phyloP scores from a whole-genome alignment of 2,797 vertebrate species.

The Staurois parvus region DNA sequence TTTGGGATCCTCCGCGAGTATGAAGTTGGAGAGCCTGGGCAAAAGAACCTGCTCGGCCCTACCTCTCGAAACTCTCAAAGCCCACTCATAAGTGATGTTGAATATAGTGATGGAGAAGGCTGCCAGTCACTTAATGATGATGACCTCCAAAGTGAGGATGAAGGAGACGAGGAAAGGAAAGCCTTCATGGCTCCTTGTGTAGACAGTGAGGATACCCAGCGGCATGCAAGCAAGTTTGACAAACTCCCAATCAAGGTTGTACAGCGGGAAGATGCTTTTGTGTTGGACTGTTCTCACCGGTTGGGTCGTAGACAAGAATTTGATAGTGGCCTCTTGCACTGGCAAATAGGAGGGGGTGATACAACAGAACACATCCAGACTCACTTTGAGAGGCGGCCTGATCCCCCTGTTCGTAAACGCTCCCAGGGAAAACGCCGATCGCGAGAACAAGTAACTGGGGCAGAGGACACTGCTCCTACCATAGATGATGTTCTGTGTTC shows the following conservation, averaged over 20 bases:
- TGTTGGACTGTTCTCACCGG: slow-evolving; percentile 86
- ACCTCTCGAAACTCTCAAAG: slow-evolving; percentile 83
- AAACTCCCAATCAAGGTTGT: slow-evolving; percentile 94
- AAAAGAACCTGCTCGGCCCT: slow-evolving; percentile 92
- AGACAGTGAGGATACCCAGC: slow-evolving; percentile 82
- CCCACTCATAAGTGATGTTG: slow-evolving; percentile 77
- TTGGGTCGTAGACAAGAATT: slow-evolving; percentile 92
- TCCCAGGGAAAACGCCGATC: slow-evolving; percentile 77
- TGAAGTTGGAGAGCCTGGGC: slow-evolving; percentile 95
- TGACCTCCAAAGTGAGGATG: slow-evolving; percentile 71
- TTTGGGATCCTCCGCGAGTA: slow-evolving; percentile 97
- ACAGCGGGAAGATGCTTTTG: slow-evolving; percentile 91
- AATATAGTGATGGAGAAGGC: slow-evolving; percentile 74
- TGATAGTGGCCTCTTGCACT: slow-evolving; percentile 94
- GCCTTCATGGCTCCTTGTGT: slow-evolving; percentile 76
- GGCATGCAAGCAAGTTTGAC: slow-evolving; percentile 95
- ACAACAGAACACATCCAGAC: slow-evolving; percentile 98
- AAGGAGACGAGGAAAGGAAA: slow-evolving; percentile 81
- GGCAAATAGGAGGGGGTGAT: slow-evolving; percentile 96
- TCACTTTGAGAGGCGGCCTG: slow-evolving; percentile 91
- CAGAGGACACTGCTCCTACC: slow-evolving; percentile 83
- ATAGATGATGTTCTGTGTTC: slow-evolving; percentile 90
- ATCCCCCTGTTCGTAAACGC: slow-evolving; percentile 82
- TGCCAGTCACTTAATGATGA: slow-evolving; percentile 70
- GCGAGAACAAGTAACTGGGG: slow-evolving; percentile 64